A percentile compares a stretch with the other conserved stretches of the same genome.
Evolutionary conservation across 2,113 vertebrate genomes (phyloP).

Genomic region (Cephalopholis sonnerati): DNA sequence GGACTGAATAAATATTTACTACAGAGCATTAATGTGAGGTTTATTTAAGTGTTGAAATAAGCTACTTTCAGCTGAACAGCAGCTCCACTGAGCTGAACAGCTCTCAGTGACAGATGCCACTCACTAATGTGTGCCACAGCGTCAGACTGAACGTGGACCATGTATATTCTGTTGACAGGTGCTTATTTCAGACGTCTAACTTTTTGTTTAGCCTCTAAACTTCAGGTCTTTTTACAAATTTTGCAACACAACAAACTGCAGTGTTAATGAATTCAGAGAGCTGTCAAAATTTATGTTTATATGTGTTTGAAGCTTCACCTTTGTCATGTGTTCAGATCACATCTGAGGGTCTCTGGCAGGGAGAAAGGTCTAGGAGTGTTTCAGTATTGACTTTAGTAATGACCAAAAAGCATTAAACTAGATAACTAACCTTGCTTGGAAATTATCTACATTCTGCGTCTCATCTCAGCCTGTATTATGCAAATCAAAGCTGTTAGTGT

Average conservation of each 20-base stretch:
- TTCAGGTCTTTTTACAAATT: background rate
- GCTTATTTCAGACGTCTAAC: constrained; percentile 6
- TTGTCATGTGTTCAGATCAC: background rate
- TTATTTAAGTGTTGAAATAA: background rate
- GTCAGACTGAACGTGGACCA: constrained; percentile 1
- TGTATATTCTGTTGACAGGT: constrained; percentile 8
- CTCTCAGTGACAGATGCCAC: constrained; percentile 32
- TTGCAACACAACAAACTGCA: background rate
- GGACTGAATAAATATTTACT: background rate
- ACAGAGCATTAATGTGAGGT: background rate
- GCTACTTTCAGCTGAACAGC: constrained; percentile 16
- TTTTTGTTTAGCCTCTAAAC: background rate
- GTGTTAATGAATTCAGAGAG: background rate
- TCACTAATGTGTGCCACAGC: constrained; percentile 1
- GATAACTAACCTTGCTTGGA: background rate
- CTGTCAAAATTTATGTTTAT: background rate
- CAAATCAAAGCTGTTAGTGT: constrained; percentile 8
- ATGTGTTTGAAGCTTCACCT: constrained; percentile 1
- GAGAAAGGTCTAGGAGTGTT: background rate
- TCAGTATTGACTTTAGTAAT: constrained; percentile 6
- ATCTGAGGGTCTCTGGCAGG: background rate
- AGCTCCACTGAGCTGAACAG: constrained; percentile 1
- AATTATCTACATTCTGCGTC: background rate
- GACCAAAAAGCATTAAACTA: constrained; percentile 10
- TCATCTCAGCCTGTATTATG: background rate